Base-by-base conservation (phyloP, 2,113 vertebrate species). In the Neogale vison region DNA sequence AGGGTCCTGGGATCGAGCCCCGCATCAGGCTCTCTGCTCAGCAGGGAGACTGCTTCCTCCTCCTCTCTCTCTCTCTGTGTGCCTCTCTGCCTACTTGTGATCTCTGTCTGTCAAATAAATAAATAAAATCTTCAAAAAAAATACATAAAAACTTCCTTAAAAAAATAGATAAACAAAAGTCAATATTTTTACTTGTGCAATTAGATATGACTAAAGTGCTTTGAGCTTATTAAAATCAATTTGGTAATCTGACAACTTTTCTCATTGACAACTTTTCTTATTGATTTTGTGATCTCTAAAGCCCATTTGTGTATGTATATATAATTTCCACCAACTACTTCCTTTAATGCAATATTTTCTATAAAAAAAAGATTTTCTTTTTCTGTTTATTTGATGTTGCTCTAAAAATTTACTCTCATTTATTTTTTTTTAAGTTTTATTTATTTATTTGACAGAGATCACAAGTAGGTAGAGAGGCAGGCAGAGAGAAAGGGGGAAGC, bases 211-310 rank as follows among this genome's bases (percentile, higher is more conserved):
- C 21, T 39, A 13, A 67, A 45, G 17, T 77, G 31, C 59, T 79
- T 69, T 76, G n/a, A 86, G 21, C n/a, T 52, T 39, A 45, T 83
- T 79, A 81, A 55, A 76, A 47, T 87, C 59, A 47, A 63, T 82
- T 83, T 6, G 3, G 17, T 93, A 42, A 91, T 93, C 50, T 59
- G 88, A 83, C 55, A 90, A 91, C 85, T 67, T 83, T 88, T 89
- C 24, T 67, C 63, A 67, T 7, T 67, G 63, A 31, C 6, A 67
- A 2, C 59, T 72, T 67, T 88, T 89, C 24, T 67, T 14, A 88
- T 79, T 93, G 61, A 91, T 95, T 96, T 96, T 95, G 23, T 84
- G 42, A 87, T 74, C 36, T 79, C 13, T 34, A 67, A 79, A 74
- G 47, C 29, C 36, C n/a, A 39, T 92, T 84, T 74, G 65, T 50